These are phyloP conservation scores for Salminus brasiliensis DNA, from an alignment of 2,113 vertebrate genomes.

Conservation along the genomic window DNA sequence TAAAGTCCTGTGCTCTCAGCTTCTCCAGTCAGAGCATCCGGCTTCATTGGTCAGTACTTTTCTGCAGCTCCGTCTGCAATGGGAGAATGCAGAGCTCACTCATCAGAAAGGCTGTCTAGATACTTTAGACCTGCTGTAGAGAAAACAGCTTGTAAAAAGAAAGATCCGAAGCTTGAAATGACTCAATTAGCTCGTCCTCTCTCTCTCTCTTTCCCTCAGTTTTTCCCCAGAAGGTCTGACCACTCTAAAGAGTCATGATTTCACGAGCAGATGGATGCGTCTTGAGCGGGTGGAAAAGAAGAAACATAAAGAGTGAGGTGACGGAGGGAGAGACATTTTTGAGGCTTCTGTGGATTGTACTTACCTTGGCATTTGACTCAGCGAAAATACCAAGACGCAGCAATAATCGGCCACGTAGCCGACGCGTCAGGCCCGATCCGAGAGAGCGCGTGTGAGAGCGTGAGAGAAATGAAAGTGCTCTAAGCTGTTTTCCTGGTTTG, in stretches of 20 bases:
- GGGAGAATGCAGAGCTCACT: too few relatives aligned
- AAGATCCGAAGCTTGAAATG: not conserved
- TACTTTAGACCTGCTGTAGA: not conserved
- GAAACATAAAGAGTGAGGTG: not conserved
- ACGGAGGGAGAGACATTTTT: constrained; percentile 14
- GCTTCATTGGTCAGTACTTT: too few relatives aligned
- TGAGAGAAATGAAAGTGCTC: not conserved
- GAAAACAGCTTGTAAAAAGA: not conserved
- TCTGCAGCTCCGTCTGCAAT: too few relatives aligned
- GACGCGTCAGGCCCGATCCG: constrained; percentile 1
- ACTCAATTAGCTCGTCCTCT: not conserved
- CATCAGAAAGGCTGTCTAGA: too few relatives aligned
- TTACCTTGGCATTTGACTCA: constrained; percentile 33
- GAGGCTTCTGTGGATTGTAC: constrained; percentile 30
- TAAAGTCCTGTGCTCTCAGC: too few relatives aligned
- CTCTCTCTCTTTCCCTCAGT: not conserved
- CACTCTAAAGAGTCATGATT: constrained; percentile 1
- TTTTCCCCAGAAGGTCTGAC: constrained; percentile 5
- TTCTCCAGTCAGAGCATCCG: too few relatives aligned
- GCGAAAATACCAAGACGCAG: constrained; percentile 6
- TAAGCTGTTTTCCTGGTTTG: constrained; percentile 5
- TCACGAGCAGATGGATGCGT: constrained; percentile 36
- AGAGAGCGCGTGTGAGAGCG: not conserved
- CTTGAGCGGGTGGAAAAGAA: constrained; percentile 56
- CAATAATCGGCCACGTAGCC: constrained; percentile 23